Evolutionary conservation across 2,888 invertebrate genomes (phyloP).

Genomic region (Lysandra bellargus): DNA sequence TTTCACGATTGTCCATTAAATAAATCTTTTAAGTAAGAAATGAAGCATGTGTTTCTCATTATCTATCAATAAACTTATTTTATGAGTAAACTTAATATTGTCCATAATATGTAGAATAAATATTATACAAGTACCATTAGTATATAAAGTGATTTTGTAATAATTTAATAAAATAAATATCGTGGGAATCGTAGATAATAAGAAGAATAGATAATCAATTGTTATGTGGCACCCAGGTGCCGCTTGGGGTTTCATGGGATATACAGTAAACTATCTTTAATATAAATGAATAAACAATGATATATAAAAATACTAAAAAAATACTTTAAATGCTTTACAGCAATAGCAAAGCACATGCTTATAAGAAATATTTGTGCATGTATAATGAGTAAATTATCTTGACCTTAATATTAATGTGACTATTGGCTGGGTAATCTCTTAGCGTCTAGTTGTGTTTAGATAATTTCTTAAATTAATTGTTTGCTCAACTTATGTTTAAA

Average conservation of each 20-base stretch:
- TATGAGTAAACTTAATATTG: neutral
- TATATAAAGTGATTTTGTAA: neutral
- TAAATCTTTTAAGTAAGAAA: neutral
- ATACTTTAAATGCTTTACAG: neutral
- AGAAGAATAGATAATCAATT: too few relatives aligned
- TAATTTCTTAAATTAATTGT: neutral
- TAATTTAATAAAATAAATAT: neutral
- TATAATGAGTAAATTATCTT: neutral
- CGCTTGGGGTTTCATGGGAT: too few relatives aligned
- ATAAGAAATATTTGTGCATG: slow-evolving; percentile 8
- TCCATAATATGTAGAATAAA: neutral
- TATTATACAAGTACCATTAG: neutral
- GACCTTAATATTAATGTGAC: neutral
- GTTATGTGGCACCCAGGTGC: too few relatives aligned
- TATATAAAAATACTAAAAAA: neutral
- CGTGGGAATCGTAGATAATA: too few relatives aligned
- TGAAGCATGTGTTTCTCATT: neutral
- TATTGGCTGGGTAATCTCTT: slow-evolving; percentile 2
- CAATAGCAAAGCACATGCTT: neutral
- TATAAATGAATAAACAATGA: neutral
- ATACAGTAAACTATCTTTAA: too few relatives aligned
- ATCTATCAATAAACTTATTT: neutral
- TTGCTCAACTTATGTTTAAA: neutral
- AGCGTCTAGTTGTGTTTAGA: slow-evolving; percentile 4
- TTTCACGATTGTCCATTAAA: neutral